Evolutionary conservation across 2,888 invertebrate species (phyloP).

Genomic region (Leptopilina myrica): DNA sequence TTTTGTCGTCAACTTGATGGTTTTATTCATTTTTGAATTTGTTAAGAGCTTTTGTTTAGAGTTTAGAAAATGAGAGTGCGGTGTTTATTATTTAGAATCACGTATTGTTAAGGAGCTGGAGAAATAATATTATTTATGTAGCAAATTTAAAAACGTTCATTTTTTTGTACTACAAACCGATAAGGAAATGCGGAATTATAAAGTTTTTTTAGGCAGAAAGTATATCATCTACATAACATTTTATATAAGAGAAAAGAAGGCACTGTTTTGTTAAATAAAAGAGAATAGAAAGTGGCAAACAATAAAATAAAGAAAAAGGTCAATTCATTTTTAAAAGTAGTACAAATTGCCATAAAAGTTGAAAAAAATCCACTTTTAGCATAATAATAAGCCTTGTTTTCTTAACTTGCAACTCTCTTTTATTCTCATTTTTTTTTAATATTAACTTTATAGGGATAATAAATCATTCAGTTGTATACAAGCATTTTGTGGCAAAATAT

Average conservation of each 20-base stretch:
- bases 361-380: conserved; percentile 1
- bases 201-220: conserved; percentile 20
- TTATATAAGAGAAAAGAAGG: conserved; percentile 13
- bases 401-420: conserved; percentile 5
- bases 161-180: background rate
- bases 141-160: background rate
- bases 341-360: conserved; percentile 11
- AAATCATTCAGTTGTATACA: background rate
- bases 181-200: background rate
- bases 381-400: conserved; percentile 14
- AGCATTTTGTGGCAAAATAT: background rate
- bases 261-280: conserved; percentile 2
- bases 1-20: background rate
- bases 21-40: background rate
- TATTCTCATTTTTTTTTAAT: conserved; percentile 3
- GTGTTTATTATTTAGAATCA: background rate
- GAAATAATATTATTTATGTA: background rate
- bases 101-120: background rate
- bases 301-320: conserved; percentile 24
- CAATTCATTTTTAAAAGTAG: conserved; percentile 17
- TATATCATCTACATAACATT: conserved; percentile 24
- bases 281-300: conserved; percentile 24
- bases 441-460: conserved; percentile 3
- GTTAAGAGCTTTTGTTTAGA: no score
- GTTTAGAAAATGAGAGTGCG: background rate